Evolutionary conservation across 2,113 vertebrate genomes (phyloP), one percentile per base, ranked within the genome.

Genomic region (Periophthalmodon schlosseri): DNA sequence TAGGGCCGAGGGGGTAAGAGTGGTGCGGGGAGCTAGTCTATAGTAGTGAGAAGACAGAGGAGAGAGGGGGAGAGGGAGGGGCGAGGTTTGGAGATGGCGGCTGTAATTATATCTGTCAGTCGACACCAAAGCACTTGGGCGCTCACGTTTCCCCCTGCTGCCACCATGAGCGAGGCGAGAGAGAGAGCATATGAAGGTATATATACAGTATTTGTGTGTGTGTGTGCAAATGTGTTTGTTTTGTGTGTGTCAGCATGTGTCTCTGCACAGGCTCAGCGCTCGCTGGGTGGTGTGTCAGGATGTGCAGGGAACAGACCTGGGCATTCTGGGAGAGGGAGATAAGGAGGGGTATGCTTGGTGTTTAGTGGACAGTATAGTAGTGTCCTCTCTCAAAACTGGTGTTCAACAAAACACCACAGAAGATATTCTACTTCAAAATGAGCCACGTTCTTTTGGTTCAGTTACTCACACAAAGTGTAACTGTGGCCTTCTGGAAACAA

Each of bases 71-170:
- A 57, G 56, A 70, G 52, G 49, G 58, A 20, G 68, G 74, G 75
- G 77, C 24, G 70, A 18, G 47, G 61, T 80, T 82, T 88, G 84
- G 82, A 84, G 86, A 82, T 20, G 20, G 82, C 88, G 92, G 85
- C 90, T 94, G 88, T 93, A 89, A 92, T 93, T 93, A 90, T 83
- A 86, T 89, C 90, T 90, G 85, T 93, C 86, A 87, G 84, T 82
- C 86, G 93, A 86, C 89, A 94, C 87, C 81, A 81, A 94, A 93
- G 76, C 88, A 86, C 87, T 39, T 70, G 84, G 87, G 84, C 86
- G 79, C 77, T 91, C 86, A 81, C 83, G 69, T 88, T 88, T 89
- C 89, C 87, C 79, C 63, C 77, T 20, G 70, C 74, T 80, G 79
- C 89, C 89, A 84, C 72, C 77, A 80, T 69, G n/a, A 21, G 65